Base-by-base conservation (phyloP, 23 tunicate species). In the Botrylloides violaceus region DNA sequence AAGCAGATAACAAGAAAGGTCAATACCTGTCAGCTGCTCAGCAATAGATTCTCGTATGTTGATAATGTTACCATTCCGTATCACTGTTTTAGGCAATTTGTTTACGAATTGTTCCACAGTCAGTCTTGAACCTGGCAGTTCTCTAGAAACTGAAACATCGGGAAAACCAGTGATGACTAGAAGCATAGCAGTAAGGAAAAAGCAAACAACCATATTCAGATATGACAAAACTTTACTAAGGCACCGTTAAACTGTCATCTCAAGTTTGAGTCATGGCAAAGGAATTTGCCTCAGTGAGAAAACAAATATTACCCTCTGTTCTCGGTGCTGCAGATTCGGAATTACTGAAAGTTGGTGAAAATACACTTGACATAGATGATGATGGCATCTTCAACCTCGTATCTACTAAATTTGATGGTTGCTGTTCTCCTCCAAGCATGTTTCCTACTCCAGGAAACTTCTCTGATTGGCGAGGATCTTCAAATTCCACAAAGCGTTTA, bases 401-500 rank as follows among this genome's bases (percentile, higher is more conserved):
- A 9, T 39, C 47, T 4, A 37, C 59, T 18, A 68, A n/a, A 61
- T 49, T 72, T 35, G 53, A 80, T 32, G 37, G 77, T 61, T 80
- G 80, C 72, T 59, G 24, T 60, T 71, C 59, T 18, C 62, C 77
- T 0, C 65, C 83, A 19, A 71, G 61, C 22, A 70, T 15, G 24
- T 29, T 35, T 58, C 97, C 97, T 3, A 78, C 56, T 18, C 97
- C 97, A 49, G 97, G 97, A 60, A 90, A 90, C 3, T 34, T 64
- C 22, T 35, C 73, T 3, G 20, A 55, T 39, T 28, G 35, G n/a
- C 90, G 35, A 3, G 90, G 85, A 66, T 90, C 85, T 53, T 75
- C 58, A 34, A 74, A 83, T 19, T 37, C 56, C 15, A 59, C 71
- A 18, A 62, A 32, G 18, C 97, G 78, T 28, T 59, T 49, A 76